A percentile compares a stretch with the other conserved stretches of the same genome.
These are phyloP conservation scores for Pogonocichla stellata DNA, from an alignment of 2,113 vertebrate species.

Conservation along the genomic window DNA sequence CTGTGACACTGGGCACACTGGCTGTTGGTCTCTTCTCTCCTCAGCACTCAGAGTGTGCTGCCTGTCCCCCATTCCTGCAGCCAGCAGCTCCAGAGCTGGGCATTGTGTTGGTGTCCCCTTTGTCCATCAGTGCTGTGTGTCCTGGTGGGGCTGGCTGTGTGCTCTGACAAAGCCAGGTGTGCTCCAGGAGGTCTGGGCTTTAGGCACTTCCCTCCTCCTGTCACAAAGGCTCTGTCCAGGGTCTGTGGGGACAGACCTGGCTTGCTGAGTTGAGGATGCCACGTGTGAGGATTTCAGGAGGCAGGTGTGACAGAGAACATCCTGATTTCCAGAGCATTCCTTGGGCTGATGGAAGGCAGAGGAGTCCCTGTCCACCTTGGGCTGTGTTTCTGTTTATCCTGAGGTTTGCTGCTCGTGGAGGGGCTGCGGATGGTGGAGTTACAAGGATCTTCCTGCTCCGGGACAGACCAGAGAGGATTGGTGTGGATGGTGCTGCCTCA, in stretches of 20 bases:
- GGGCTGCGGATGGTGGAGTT: not conserved
- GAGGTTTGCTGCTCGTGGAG: not conserved
- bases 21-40: not conserved
- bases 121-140: not conserved
- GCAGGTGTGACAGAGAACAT: not conserved
- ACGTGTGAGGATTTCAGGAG: not conserved
- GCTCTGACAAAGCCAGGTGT: rapidly evolving
- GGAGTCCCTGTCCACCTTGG: not conserved
- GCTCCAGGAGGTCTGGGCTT: not conserved
- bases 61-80: rapidly evolving
- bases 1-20: not conserved
- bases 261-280: not conserved
- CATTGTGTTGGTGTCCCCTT: not conserved
- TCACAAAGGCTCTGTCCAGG: not conserved
- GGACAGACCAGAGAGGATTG: rapidly evolving
- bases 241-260: not conserved
- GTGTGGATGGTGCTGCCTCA: not conserved
- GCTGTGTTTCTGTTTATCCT: not conserved
- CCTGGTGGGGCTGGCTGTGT: rapidly evolving
- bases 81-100: not conserved
- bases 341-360: not conserved
- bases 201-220: not conserved
- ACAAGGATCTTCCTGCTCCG: not conserved
- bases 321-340: not conserved
- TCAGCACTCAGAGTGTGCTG: not conserved